Evolutionary conservation across 1,140 invertebrate genomes (phyloP), one percentile per base, ranked within the genome.

Genomic region (Magallana ariakensis): DNA sequence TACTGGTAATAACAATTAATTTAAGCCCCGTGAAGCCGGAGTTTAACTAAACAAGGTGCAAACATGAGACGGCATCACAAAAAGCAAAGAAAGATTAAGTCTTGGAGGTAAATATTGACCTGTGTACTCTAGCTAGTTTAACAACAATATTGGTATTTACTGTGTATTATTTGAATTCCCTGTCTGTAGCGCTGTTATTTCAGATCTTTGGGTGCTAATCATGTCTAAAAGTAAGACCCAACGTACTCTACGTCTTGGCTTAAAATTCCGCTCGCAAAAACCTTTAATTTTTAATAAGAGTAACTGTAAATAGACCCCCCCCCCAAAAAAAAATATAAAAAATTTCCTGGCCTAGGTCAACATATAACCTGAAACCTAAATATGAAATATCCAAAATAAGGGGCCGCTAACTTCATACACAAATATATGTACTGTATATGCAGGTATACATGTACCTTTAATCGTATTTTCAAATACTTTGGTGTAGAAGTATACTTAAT

Each of bases 21-120:
- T 75, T 75, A 75, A 75, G 22, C 66, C 22, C 19, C 22, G 8
- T 22, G 22, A 75, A 75, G 22, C 22, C 66, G 10, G 13, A 75
- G 19, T 26, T 75, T 75, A 75, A 75, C 66, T 13, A 75, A 75
- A 75, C 33, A 75, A 13, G 22, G 13, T 9, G 22, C 15, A 13
- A 33, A 75, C 33, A 26, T 75, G 13, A 75, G 15, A 75, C 19
- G 66, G 33, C 66, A 26, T 9, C 13, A 9, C 22, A 75, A 75
- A 33, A 22, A 8, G 22, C 66, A 75, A 7, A 26, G 22, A 75
- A 75, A 22, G 66, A 75, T 75, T 75, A 33, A 33, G 66, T 75
- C 66, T 22, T 26, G 9, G 66, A 26, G 16, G 19, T 75, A 75
- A 75, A 75, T 75, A 75, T 75, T 75, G 66, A 75, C 15, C 33